Percentiles rank a stretch among this genome's conserved stretches.
Evolutionary conservation across 2,797 vertebrate genomes (phyloP).

Genomic region (Erethizon dorsatum): DNA sequence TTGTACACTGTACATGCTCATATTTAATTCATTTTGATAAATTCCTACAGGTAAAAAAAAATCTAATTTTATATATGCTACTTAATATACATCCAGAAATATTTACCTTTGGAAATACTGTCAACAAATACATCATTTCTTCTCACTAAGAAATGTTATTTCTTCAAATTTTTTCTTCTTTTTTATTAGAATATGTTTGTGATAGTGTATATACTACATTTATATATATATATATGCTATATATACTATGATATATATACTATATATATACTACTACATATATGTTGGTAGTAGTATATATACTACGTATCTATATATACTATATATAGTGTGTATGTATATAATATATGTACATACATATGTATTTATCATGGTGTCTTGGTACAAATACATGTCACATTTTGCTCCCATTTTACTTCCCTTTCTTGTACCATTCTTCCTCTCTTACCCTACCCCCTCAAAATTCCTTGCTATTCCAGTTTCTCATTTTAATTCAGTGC

Average conservation of each 20-base stretch:
- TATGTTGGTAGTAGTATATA: background rate
- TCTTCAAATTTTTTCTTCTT: background rate
- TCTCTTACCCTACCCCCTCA: background rate
- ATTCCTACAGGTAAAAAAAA: background rate
- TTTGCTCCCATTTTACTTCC: background rate
- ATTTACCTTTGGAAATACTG: constrained; percentile 2
- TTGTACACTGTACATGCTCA: background rate
- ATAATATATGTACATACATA: background rate
- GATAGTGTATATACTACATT: background rate
- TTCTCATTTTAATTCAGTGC: background rate
- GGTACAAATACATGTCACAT: background rate
- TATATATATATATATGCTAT: background rate
- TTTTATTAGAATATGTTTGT: background rate
- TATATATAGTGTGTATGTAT: too few relatives aligned
- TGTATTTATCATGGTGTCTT: background rate
- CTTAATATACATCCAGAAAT: background rate
- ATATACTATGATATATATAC: too few relatives aligned
- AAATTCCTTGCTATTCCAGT: background rate
- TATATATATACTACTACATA: too few relatives aligned
- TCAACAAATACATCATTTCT: background rate
- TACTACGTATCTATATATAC: background rate
- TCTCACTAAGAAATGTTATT: background rate
- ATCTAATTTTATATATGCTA: background rate
- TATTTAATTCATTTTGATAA: constrained; percentile 14
- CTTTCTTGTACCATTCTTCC: background rate